Base-by-base conservation (phyloP, 2,888 invertebrate species). In the Colletes collaris region DNA sequence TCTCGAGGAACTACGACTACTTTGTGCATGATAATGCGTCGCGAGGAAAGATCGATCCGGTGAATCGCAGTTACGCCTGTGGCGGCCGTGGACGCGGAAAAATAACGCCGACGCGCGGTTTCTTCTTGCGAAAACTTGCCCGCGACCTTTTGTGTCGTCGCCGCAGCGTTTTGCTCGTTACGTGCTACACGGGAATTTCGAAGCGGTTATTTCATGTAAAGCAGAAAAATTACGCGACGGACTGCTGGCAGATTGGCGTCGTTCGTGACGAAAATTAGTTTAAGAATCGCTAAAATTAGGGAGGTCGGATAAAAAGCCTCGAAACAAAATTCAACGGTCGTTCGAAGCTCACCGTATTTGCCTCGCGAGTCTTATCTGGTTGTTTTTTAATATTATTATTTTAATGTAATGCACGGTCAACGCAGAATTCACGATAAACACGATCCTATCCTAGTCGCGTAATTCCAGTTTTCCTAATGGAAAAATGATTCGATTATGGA, bases 201-300 rank as follows among this genome's bases (percentile, higher is more conserved):
- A 73, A 65, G 66, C 59, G 63, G 65, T 53, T 49, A 58, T 79
- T 80, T 79, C 53, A 59, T 58, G 79, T 52, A 58, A 78, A 73
- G 68, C 68, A 56, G 79, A 55, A 59, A 68, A 71, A 78, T 66
- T 73, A 62, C 68, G 73, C 52, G 73, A 69, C 69, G 52, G 16
- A 49, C 46, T 19, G 50, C 27, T 27, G 27, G 27, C 11, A 50
- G 56, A 63, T 65, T 49, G 44, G 27, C 56, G 37, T 11, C 11
- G 58, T 74, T 79, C 79, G 80, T 79, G 79, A 80, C 80, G 79
- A 63, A 74, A 80, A 80, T 80, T 78, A 74, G 65, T 35, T 56
- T 46, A 46, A 60, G 13, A 56, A 19, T 11, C 13, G 10, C 11
- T 19, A 11, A n/a, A 53, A 62, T 62, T 60, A 50, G 35, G 16